phyloP scores from a whole-genome alignment of 1,140 invertebrate species.

The Bilobella aurantiaca region DNA sequence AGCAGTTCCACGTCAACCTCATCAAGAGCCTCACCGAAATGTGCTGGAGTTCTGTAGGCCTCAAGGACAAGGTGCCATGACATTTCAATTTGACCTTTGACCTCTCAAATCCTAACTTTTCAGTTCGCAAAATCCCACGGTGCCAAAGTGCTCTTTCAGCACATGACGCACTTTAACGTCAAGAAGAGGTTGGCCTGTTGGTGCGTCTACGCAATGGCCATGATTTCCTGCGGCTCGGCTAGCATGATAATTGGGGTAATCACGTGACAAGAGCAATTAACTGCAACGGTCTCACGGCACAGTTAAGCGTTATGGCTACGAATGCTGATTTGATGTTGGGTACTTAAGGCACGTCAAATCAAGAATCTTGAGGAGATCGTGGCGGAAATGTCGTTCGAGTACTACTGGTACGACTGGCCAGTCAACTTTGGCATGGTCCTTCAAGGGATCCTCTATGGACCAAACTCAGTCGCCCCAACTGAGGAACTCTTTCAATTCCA shows the following conservation, averaged over 20 bases:
- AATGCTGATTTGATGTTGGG: background rate
- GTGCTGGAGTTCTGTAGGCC: slow-evolving; percentile 6
- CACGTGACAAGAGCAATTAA: background rate
- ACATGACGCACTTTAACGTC: background rate
- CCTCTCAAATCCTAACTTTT: background rate
- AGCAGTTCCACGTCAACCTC: slow-evolving; percentile 8
- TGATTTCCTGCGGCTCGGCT: slow-evolving; percentile 12
- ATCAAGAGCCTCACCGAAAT: slow-evolving; percentile 26
- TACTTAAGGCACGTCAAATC: slow-evolving; percentile 10
- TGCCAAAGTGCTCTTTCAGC: slow-evolving; percentile 9
- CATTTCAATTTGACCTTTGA: background rate
- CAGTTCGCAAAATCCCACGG: slow-evolving; percentile 11
- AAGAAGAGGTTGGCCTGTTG: slow-evolving; percentile 14
- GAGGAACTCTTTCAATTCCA: slow-evolving; percentile 17
- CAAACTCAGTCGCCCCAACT: slow-evolving; percentile 14
- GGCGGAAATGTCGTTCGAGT: slow-evolving; percentile 23
- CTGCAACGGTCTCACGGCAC: too few relatives aligned
- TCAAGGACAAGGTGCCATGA: slow-evolving; percentile 21
- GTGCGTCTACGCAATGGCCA: slow-evolving; percentile 15
- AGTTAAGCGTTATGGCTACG: background rate
- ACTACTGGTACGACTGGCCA: slow-evolving; percentile 29
- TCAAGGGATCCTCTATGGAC: slow-evolving; percentile 26
- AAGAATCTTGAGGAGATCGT: slow-evolving; percentile 18
- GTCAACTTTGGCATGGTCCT: slow-evolving; percentile 26
- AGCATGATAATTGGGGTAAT: slow-evolving; percentile 12